These are phyloP conservation scores for Prorops nasuta DNA, from an alignment of 1,140 invertebrate species.

Conservation along the genomic window DNA sequence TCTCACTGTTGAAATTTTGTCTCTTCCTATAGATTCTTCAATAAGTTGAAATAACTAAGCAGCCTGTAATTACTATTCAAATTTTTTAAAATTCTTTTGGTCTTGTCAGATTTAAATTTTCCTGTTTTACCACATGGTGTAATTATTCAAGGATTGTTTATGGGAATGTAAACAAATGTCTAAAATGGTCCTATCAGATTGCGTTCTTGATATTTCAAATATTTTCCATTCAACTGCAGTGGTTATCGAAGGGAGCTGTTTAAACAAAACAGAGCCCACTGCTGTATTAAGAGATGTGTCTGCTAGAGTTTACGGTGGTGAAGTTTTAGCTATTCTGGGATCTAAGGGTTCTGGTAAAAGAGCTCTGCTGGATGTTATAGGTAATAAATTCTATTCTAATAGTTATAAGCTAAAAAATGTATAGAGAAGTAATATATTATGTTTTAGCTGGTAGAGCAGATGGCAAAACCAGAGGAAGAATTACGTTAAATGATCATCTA, in stretches of 20 bases:
- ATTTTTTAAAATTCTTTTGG: no score
- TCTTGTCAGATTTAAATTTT: no score
- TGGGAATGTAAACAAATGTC: slow-evolving; percentile 8
- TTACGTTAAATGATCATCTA: slow-evolving; percentile 80
- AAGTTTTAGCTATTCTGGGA: slow-evolving; percentile 87
- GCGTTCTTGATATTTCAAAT: slow-evolving; percentile 82
- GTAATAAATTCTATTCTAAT: slow-evolving; percentile 27
- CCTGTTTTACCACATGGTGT: no score
- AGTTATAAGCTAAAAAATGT: no score
- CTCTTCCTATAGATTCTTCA: no score
- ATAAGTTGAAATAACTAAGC: no score
- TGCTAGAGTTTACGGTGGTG: slow-evolving; percentile 83
- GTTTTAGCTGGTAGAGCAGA: slow-evolving; percentile 67
- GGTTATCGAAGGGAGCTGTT: slow-evolving; percentile 41
- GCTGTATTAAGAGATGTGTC: slow-evolving; percentile 86
- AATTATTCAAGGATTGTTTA: no score
- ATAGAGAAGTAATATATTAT: no score
- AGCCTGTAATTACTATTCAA: no score
- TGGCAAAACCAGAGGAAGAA: slow-evolving; percentile 77
- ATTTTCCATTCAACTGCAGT: slow-evolving; percentile 75
- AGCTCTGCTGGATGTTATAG: slow-evolving; percentile 85
- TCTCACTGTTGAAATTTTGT: no score
- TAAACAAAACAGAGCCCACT: slow-evolving; percentile 46
- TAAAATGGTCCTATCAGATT: slow-evolving; percentile 77
- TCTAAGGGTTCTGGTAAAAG: slow-evolving; percentile 93